Conservation (phyloP, 1,140 invertebrate genomes). For the Panulirus ornatus region DNA sequence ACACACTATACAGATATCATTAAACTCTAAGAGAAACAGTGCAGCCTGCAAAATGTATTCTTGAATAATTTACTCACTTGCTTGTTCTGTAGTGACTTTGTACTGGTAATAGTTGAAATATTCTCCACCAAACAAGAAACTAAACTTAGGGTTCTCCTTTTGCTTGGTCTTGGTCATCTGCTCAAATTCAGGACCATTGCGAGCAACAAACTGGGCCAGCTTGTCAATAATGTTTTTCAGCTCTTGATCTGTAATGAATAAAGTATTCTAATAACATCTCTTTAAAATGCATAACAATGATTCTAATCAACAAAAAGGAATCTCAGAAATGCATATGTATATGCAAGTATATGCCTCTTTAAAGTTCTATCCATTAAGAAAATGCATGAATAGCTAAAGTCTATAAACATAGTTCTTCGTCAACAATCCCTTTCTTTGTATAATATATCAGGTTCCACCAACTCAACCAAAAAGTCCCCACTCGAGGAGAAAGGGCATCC, state of each 20-base stretch:
- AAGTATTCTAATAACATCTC: neutral
- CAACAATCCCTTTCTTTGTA: too few relatives aligned
- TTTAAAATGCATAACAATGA: too few relatives aligned
- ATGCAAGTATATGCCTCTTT: too few relatives aligned
- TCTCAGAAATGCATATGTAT: too few relatives aligned
- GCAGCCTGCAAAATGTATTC: neutral
- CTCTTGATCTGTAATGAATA: slow-evolving; percentile 86
- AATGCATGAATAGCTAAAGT: too few relatives aligned
- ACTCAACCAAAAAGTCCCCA: too few relatives aligned
- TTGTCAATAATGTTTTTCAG: slow-evolving; percentile 98
- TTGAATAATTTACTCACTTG: slow-evolving; percentile 82
- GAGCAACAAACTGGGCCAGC: slow-evolving; percentile 97
- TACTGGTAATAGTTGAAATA: slow-evolving; percentile 98
- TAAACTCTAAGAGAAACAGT: neutral
- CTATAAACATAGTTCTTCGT: too few relatives aligned
- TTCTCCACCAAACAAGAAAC: slow-evolving; percentile 97
- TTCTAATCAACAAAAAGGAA: too few relatives aligned
- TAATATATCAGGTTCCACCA: too few relatives aligned
- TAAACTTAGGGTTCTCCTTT: slow-evolving; percentile 97
- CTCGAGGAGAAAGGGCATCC: too few relatives aligned
- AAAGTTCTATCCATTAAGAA: too few relatives aligned
- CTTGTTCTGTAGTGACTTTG: slow-evolving; percentile 94
- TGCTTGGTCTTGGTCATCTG: slow-evolving; percentile 99
- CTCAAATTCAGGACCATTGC: slow-evolving; percentile 99
- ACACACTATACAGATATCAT: neutral